Evolutionary conservation across 2,113 vertebrate species (phyloP).

Genomic region (Tetraodon nigroviridis): DNA sequence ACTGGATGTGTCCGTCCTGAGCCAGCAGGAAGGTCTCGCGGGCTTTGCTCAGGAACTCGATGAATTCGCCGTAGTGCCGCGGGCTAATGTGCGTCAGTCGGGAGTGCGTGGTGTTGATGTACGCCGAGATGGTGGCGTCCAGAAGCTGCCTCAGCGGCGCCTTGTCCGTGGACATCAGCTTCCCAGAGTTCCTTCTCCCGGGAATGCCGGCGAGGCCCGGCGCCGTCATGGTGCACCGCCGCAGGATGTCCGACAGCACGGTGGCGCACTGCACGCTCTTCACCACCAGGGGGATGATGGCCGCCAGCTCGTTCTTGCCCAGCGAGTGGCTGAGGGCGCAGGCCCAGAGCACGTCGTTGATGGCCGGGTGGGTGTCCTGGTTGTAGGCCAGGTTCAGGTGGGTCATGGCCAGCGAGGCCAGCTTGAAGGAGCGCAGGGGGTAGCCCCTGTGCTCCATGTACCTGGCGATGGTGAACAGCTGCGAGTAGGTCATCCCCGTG

Average conservation of each 20-base stretch:
- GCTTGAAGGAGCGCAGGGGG: constrained; percentile 92
- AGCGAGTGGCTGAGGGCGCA: constrained; percentile 97
- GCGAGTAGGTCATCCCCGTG: constrained; percentile 94
- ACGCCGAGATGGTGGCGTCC: constrained; percentile 94
- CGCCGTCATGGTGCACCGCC: constrained; percentile 94
- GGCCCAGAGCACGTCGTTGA: constrained; percentile 98
- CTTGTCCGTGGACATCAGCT: constrained; percentile 98
- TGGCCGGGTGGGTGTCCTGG: constrained; percentile 97
- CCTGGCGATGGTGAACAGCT: constrained; percentile 96
- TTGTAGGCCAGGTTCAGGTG: constrained; percentile 99
- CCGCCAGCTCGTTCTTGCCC: constrained; percentile 97
- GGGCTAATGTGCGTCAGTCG: constrained; percentile 98
- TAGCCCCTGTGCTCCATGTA: constrained; percentile 99
- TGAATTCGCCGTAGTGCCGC: constrained; percentile 96
- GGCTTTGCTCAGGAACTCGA: constrained; percentile 97
- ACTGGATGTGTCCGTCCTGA: constrained; percentile 96
- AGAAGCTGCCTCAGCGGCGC: constrained; percentile 93
- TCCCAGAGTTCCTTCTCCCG: constrained; percentile 93
- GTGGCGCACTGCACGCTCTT: constrained; percentile 98
- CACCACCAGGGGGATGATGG: constrained; percentile 95
- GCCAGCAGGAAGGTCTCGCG: constrained; percentile 93
- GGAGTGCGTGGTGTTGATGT: constrained; percentile 98
- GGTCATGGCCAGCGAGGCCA: constrained; percentile 94
- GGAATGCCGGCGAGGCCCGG: constrained; percentile 93
- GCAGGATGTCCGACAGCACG: constrained; percentile 94